Percentiles rank a stretch among this genome's conserved stretches.
phyloP scores from a whole-genome alignment of 2,888 invertebrate species.

The Isoperla grammatica region DNA sequence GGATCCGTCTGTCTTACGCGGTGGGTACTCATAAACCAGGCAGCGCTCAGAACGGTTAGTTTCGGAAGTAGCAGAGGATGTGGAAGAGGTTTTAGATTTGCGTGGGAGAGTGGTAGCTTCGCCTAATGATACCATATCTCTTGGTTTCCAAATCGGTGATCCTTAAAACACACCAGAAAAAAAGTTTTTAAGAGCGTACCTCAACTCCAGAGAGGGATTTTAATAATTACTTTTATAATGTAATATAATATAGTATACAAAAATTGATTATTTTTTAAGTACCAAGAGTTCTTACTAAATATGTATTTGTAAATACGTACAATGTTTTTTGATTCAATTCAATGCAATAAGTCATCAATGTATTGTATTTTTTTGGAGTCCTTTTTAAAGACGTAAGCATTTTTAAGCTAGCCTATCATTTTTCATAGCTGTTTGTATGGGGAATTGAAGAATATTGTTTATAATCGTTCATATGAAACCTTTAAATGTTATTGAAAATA shows the following conservation, averaged over 20 bases:
- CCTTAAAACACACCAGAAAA: slow-evolving; percentile 57
- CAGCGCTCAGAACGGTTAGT: slow-evolving; percentile 26
- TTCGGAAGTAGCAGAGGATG: slow-evolving; percentile 26
- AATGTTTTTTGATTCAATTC: no score
- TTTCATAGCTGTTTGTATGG: no score
- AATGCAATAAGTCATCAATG: no score
- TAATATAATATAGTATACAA: background rate
- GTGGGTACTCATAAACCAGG: slow-evolving; percentile 28
- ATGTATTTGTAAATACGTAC: no score
- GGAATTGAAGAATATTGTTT: no score
- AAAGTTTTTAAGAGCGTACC: background rate
- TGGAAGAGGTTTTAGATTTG: slow-evolving; percentile 44
- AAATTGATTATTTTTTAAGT: background rate
- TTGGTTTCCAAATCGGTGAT: slow-evolving; percentile 98
- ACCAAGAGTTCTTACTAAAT: no score
- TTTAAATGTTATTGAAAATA: no score
- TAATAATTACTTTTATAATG: background rate
- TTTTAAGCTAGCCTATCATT: no score
- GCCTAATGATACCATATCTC: slow-evolving; percentile 62
- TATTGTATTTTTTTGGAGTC: no score
- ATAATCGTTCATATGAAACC: no score
- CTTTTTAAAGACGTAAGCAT: no score
- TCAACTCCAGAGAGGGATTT: background rate
- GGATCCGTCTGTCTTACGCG: slow-evolving; percentile 25
- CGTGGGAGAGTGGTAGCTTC: slow-evolving; percentile 60